Evolutionary conservation across 2,113 vertebrate genomes (phyloP).

Genomic region (Diglossa brunneiventris): DNA sequence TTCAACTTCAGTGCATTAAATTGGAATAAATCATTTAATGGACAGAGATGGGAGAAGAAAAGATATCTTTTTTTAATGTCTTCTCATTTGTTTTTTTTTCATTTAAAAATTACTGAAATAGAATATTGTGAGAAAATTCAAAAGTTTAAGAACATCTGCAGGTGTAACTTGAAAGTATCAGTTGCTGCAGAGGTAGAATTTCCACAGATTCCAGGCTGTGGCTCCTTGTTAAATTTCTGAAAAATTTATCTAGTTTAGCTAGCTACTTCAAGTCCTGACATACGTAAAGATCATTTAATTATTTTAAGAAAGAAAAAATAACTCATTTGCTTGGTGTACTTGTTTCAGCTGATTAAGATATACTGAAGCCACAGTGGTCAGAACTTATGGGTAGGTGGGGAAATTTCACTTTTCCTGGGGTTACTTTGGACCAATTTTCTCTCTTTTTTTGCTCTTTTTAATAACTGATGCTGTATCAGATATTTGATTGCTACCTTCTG

Average conservation of each 20-base stretch:
- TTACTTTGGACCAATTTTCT: neutral
- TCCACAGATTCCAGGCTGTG: neutral
- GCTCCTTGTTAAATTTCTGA: neutral
- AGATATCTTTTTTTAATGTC: neutral
- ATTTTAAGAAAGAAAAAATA: neutral
- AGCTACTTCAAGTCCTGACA: neutral
- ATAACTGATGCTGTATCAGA: neutral
- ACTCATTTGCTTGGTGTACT: neutral
- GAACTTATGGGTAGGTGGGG: neutral
- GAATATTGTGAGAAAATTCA: neutral
- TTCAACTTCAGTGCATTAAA: constrained; percentile 51
- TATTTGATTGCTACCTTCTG: neutral
- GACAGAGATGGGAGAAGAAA: constrained; percentile 3
- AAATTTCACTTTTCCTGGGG: neutral
- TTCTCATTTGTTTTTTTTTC: neutral
- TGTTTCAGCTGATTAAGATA: neutral
- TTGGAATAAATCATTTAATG: constrained; percentile 47
- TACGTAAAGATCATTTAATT: neutral
- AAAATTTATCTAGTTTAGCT: neutral
- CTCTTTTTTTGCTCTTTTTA: neutral
- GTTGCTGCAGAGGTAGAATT: neutral
- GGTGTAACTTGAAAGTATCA: neutral
- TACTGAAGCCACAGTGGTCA: neutral
- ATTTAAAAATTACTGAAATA: constrained; percentile 13
- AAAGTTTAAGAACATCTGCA: neutral